phyloP scores from a whole-genome alignment of 2,797 vertebrate genomes.

The Heliangelus exortis region DNA sequence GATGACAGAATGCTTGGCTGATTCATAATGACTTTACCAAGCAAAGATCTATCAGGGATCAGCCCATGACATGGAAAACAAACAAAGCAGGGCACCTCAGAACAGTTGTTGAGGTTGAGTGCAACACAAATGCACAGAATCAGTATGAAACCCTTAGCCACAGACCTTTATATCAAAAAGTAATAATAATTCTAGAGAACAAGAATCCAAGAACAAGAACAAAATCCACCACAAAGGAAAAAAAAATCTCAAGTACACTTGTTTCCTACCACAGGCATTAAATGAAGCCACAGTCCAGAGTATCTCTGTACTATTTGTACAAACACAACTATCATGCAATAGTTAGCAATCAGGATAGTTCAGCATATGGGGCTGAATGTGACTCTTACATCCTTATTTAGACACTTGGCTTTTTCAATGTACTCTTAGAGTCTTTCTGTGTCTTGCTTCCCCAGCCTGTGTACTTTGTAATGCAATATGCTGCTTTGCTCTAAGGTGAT shows the following conservation, averaged over 20 bases:
- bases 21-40: background rate
- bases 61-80: background rate
- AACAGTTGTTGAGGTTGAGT: background rate
- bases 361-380: background rate
- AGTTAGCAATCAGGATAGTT: background rate
- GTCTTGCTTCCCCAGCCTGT: background rate
- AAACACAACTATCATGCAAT: background rate
- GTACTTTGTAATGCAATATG: background rate
- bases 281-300: background rate
- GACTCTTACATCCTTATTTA: background rate
- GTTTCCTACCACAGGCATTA: background rate
- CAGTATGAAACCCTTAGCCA: background rate
- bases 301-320: background rate
- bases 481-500: background rate
- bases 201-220: no score
- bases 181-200: no score
- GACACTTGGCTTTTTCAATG: background rate
- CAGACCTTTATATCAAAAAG: background rate
- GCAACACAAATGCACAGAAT: background rate
- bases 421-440: background rate
- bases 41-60: background rate
- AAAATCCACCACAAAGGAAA: background rate
- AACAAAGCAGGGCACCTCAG: background rate
- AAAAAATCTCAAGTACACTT: background rate
- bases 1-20: background rate